Percentiles rank a stretch among this genome's conserved stretches.
Conservation (phyloP, 2,888 invertebrate species). For the Taenaris catops region DNA sequence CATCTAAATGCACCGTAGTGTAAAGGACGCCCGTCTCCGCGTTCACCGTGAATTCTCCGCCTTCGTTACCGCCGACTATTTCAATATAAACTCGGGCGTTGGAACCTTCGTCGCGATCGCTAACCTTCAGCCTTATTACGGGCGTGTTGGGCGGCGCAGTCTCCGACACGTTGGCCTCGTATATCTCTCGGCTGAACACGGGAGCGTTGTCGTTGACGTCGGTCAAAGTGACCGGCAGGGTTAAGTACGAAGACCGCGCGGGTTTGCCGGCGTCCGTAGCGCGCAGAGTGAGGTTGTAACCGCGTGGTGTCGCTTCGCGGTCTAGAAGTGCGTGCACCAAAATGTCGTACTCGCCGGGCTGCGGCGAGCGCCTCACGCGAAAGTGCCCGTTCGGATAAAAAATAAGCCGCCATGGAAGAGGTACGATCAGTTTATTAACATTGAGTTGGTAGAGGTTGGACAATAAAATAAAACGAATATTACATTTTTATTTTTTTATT, state of each 20-base stretch:
- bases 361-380: slow-evolving; percentile 82
- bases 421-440: too few relatives aligned
- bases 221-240: slow-evolving; percentile 88
- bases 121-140: slow-evolving; percentile 91
- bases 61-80: slow-evolving; percentile 95
- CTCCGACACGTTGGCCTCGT: slow-evolving; percentile 93
- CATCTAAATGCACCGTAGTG: slow-evolving; percentile 90
- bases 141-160: slow-evolving; percentile 94
- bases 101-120: slow-evolving; percentile 90
- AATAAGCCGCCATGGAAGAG: too few relatives aligned
- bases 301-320: slow-evolving; percentile 87
- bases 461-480: too few relatives aligned
- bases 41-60: slow-evolving; percentile 92
- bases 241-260: slow-evolving; percentile 87
- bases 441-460: too few relatives aligned
- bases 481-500: too few relatives aligned
- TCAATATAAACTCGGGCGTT: slow-evolving; percentile 92
- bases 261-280: slow-evolving; percentile 92
- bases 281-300: slow-evolving; percentile 92
- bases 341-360: slow-evolving; percentile 87
- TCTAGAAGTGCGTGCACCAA: slow-evolving; percentile 88
- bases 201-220: slow-evolving; percentile 93
- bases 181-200: slow-evolving; percentile 91
- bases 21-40: slow-evolving; percentile 94
- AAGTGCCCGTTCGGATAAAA: slow-evolving; percentile 95